Percentiles rank a stretch among this genome's conserved stretches.
Evolutionary conservation across 64 coral and sea anemone genomes (phyloP).

Genomic region (Orbicella faveolata): DNA sequence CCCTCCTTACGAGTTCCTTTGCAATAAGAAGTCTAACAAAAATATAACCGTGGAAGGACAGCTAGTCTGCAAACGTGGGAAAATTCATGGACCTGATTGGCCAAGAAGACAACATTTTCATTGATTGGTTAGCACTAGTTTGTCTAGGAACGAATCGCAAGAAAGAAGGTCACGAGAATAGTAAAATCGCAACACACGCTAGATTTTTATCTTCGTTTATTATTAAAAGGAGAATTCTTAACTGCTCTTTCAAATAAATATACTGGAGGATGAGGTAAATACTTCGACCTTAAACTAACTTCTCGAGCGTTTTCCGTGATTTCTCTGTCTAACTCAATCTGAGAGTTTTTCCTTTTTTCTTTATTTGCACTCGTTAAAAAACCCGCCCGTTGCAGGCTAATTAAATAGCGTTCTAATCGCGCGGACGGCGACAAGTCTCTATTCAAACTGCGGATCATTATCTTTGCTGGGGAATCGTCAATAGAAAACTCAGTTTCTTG

Average conservation of each 20-base stretch:
- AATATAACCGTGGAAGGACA: no score
- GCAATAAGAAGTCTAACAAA: no score
- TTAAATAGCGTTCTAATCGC: constrained; percentile 18
- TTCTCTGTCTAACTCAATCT: not conserved
- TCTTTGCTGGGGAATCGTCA: not conserved
- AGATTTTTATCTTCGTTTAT: not conserved
- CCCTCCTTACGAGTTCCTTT: no score
- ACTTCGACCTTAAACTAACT: constrained; percentile 27
- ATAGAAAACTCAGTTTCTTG: not conserved
- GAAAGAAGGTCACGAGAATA: no score
- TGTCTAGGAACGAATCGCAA: no score
- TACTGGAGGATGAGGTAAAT: constrained; percentile 21
- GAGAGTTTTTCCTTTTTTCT: not conserved
- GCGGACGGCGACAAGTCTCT: constrained; percentile 15
- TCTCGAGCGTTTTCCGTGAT: not conserved
- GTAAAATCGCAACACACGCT: not conserved
- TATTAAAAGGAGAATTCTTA: constrained; percentile 5
- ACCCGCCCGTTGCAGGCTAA: not conserved
- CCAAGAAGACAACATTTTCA: no score
- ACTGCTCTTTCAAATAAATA: constrained; percentile 19
- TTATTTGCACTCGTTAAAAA: constrained; percentile 6
- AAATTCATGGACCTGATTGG: no score
- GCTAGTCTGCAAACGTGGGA: no score
- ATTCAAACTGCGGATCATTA: constrained; percentile 16
- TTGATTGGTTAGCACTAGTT: no score